A percentile compares a stretch with the other conserved stretches of the same genome.
These are phyloP conservation scores for Anorthoa munda DNA, from an alignment of 2,888 invertebrate species.

Conservation along the genomic window DNA sequence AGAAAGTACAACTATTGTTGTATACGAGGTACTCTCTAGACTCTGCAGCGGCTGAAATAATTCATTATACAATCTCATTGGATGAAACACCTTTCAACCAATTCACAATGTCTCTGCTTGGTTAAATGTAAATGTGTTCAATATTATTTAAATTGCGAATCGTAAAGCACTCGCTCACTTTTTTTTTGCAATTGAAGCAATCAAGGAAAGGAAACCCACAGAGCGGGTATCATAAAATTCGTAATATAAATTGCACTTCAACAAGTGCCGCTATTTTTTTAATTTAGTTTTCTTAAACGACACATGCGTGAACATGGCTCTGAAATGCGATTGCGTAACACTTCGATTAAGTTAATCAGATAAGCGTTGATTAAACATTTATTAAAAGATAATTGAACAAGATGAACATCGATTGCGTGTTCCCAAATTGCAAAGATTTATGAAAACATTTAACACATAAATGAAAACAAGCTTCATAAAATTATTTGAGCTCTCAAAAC, in stretches of 20 bases:
- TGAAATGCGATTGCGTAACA: slow-evolving; percentile 55
- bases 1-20: slow-evolving; percentile 88
- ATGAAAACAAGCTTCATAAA: slow-evolving; percentile 29
- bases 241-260: slow-evolving; percentile 75
- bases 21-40: slow-evolving; percentile 70
- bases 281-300: slow-evolving; percentile 78
- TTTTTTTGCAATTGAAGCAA: slow-evolving; percentile 66
- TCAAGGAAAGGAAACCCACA: slow-evolving; percentile 72
- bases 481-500: slow-evolving; percentile 18
- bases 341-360: slow-evolving; percentile 54
- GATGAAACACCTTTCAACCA: slow-evolving; percentile 78
- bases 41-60: slow-evolving; percentile 72
- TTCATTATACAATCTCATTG: slow-evolving; percentile 80
- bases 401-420: slow-evolving; percentile 13
- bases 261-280: slow-evolving; percentile 75
- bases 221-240: slow-evolving; percentile 69
- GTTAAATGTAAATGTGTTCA: slow-evolving; percentile 73
- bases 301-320: slow-evolving; percentile 52
- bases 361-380: slow-evolving; percentile 60
- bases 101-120: slow-evolving; percentile 74
- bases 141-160: slow-evolving; percentile 72
- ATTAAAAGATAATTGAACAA: slow-evolving; percentile 48
- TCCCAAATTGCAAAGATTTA: slow-evolving; percentile 26
- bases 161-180: slow-evolving; percentile 66
- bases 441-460: slow-evolving; percentile 10